Evolutionary conservation across 2,113 vertebrate species (phyloP), one percentile per base, ranked within the genome.

Genomic region (Urocitellus parryii): DNA sequence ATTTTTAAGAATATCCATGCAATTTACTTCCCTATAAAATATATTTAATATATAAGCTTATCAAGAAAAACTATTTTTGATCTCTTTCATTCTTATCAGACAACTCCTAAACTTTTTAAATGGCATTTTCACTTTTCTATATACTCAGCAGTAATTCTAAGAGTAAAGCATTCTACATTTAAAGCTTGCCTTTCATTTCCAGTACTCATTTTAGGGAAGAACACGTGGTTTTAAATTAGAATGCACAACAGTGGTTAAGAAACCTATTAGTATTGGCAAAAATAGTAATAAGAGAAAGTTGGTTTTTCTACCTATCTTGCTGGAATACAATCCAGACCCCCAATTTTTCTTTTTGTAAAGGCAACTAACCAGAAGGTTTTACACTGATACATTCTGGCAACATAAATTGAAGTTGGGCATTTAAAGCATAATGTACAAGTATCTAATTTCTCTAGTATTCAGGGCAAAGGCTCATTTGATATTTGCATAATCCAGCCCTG

Each of bases 81-180:
- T 51, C 95, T 97, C 91, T 97, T 48, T 95, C 91, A 97, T 97
- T 93, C 95, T 98, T 98, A 98, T 96, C 84, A 95, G 93, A 96
- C 70, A 96, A 25, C 95, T 97, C 80, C 96, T 96, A 27, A 95
- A 94, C 51, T 97, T 98, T 58, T 97, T 96, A 96, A 96, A 88
- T 63, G 14, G 32, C 74, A 77, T 95, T 93, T 97, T 93, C 86
- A 92, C 88, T 96, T 81, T 76, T 68, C 82, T 73, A 42, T 92
- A 86, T 94, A 73, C 73, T 98, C 97, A 98, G 88, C 53, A 96
- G 58, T 95, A 96, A 97, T 97, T 91, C 48, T 92, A 97, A 94
- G 83, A 78, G 95, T 81, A 96, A 96, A 79, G 24, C 96, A 37
- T 0, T 68, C 2, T 7, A 63, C 22, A 87, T 94, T 96, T 80